These are phyloP conservation scores for Rhabditoides inermis DNA, from an alignment of 2,888 invertebrate species.

Conservation along the genomic window DNA sequence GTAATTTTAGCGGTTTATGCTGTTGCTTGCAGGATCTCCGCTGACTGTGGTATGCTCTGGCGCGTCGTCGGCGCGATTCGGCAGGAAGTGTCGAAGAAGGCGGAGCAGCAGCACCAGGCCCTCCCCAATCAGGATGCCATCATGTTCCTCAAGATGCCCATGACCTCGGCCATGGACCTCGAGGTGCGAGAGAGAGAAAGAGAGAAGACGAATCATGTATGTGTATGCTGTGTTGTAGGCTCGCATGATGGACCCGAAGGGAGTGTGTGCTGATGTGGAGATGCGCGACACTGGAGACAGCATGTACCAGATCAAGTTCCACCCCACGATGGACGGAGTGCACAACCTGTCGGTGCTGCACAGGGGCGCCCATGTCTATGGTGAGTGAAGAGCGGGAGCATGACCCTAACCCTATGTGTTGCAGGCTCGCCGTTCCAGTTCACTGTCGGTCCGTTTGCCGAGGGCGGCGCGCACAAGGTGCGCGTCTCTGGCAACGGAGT, in stretches of 20 bases:
- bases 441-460: conserved; percentile 88
- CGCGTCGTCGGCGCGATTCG: too few relatives aligned
- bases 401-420: too few relatives aligned
- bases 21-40: too few relatives aligned
- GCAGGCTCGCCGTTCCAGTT: too few relatives aligned
- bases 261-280: conserved; percentile 29
- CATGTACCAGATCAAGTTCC: conserved; percentile 59
- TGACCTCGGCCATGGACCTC: conserved; percentile 37
- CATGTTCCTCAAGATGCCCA: conserved; percentile 56
- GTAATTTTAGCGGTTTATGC: too few relatives aligned
- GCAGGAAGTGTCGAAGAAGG: conserved; percentile 13
- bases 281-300: conserved; percentile 59
- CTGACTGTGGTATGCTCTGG: too few relatives aligned
- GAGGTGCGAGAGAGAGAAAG: too few relatives aligned
- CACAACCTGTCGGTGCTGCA: conserved; percentile 95
- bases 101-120: conserved; percentile 22
- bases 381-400: too few relatives aligned
- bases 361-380: conserved; percentile 63
- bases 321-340: conserved; percentile 87
- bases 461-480: conserved; percentile 58
- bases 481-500: conserved; percentile 90
- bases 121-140: conserved; percentile 56
- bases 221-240: too few relatives aligned
- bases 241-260: conserved; percentile 37
- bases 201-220: too few relatives aligned